Evolutionary conservation across 2,797 vertebrate genomes (phyloP), one percentile per base, ranked within the genome.

Genomic region (Syndactyla subalaris): DNA sequence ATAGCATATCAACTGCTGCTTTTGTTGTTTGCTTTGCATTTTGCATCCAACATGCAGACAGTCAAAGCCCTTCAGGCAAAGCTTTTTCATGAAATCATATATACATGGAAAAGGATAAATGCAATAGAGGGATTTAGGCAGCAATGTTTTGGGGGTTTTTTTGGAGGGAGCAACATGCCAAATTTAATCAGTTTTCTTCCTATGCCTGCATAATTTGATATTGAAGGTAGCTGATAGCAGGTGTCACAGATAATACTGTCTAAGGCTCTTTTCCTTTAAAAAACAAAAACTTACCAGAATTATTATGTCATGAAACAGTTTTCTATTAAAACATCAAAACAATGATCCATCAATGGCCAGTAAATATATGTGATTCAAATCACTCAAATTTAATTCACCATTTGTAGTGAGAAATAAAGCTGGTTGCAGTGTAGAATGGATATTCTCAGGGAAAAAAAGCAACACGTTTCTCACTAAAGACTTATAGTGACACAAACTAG

Each of bases 121-220:
- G 68, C 70, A 92, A 79, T n/a, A 89, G 51, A 89, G n/a, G 24
- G 32, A 63, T 67, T 95, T 66, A 88, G 68, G 85, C 78, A 94
- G 48, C 52, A 88, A 67, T 76, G 43, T 4, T 61, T 14, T 59
- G 27, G 22, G 27, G 22, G 46, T 36, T 34, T 82, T 92, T 94
- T 94, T 85, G 27, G 52, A 79, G 94, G 36, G 12, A 61, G 84
- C 75, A 73, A 83, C 43, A 24, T 87, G 80, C 51, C 68, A 76
- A 78, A 92, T 81, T 78, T 71, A 91, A 80, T 97, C 79, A 93
- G 54, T 80, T 97, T 91, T 39, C 63, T 96, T 94, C 71, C 84
- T 65, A 49, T 83, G 63, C 68, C 61, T 94, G 84, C 91, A 75
- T 95, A 72, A 88, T 96, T 91, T 93, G 86, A 94, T 96, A 55